Base-by-base conservation (phyloP, 2,888 invertebrate genomes). In the Macrophya annulata region DNA sequence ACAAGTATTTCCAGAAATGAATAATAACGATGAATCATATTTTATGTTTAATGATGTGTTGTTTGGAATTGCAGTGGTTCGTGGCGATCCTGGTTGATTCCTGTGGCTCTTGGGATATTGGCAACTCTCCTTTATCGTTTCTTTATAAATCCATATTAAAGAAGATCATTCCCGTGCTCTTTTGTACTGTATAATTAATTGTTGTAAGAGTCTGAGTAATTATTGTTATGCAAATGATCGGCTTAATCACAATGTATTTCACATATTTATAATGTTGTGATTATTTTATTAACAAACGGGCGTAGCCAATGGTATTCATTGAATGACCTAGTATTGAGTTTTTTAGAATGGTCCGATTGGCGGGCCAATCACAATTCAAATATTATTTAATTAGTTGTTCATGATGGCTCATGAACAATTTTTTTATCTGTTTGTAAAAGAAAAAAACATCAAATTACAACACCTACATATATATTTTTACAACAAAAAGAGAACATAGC, bases 11-110 rank as follows among this genome's bases (percentile, higher is more conserved):
- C 9, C 25, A n/a, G 17, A 17, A 77, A 77, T 55, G 17, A 15
- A 4, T 31, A 17, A n/a, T 25, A 51, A 31, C 0, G 15, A 37
- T 31, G 25, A 48, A 43, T 55, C 25, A 55, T 84, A 92, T 90
- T 85, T 55, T 25, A 55, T 84, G 92, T 90, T 85, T 89, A 88
- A 86, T 92, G 89, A 91, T 92, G 90, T 92, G 90, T 92, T 89
- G 90, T 91, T 93, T 90, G 89, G 87, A 92, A 91, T 94, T 94
- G 89, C 93, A 94, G 94, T 90, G 92, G 91, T 85, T 93, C 94
- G 86, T 94, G 94, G 94, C 93, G 93, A 88, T 94, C 94, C 25
- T 94, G 94, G 94, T 90, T 94, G 90, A 92, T 94, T 87, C 94
- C 94, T 37, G 91, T 94, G 48, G 93, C 93, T 37, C 90, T 94